Evolutionary conservation across 2,888 invertebrate species (phyloP), one percentile per base, ranked within the genome.

Genomic region (Panopea generosa): DNA sequence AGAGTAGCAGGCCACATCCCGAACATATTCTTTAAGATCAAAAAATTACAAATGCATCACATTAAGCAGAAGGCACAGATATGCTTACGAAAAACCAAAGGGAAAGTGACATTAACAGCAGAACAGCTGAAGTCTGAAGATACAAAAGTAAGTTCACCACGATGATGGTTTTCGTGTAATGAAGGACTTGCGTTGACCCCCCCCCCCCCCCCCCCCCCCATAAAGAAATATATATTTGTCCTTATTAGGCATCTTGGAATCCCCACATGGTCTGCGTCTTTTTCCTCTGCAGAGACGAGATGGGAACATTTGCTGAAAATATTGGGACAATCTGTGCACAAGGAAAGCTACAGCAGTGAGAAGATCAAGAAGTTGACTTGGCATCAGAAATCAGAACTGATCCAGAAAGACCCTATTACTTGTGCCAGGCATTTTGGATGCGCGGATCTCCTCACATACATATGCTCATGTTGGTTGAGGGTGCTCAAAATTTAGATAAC

Each of bases 361-460:
- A 29, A 66, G 24, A 20, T 66, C 20, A 6, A 47, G 47, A 27
- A 57, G 2, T 29, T 66, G 26, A 56, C 27, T 22, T 56, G 56
- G 56, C n/a, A 40, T 9, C 18, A 78, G 22, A 77, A 72, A 27
- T 70, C 33, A 24, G 50, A 57, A 27, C 40, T 65, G 4, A 67
- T 77, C 22, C 14, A 43, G 38, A 65, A 45, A 20, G 74, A 84
- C 61, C 70, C 83, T 16, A 68, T 71, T 7, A 70, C 67, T 11
- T 78, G 75, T 68, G 73, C 81, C 6, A 60, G 81, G 38, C 71
- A 83, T 55, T 83, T 81, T 53, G 67, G 81, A 43, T 56, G 45
- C 55, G 79, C 22, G 79, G 82, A 11, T 76, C 66, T 4, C 76
- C 78, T 9, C 80, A 77, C 50, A 62, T 68, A n/a, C 75, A 82